Base-by-base conservation (phyloP, 1,140 invertebrate genomes). In the Mycetomoellerius zeteki region DNA sequence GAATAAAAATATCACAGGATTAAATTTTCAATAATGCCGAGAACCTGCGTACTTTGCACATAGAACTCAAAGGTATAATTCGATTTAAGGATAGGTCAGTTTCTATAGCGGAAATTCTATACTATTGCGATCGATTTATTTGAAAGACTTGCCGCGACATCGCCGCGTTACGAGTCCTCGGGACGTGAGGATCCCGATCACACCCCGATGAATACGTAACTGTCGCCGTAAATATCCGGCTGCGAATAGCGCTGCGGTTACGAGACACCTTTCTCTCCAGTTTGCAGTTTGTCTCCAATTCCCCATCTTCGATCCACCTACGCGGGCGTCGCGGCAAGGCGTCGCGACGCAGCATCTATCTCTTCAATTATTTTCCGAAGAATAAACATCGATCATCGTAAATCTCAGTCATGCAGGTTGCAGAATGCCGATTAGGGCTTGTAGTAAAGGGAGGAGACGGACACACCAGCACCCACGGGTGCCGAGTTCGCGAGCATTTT, bases 381-480 rank as follows among this genome's bases (percentile, higher is more conserved):
- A 43, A 71, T 71, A 56, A 81, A 81, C 64, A 56, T 21, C 50
- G 64, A 21, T 56, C 50, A 69, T 37, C 77, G 50, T 71, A 56
- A 81, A 58, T 43, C 78, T 43, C 50, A 24, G 6, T n/a, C 12
- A 8, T n/a, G 50, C n/a, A 27, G 52, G 21, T 64, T n/a, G 47
- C 52, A 71, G 65, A 56, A 52, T 56, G 8, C 4, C 19, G 10
- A 14, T 52, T 56, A 78, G 3, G 21, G 37, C 27, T 60, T 14
- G 75, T 16, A 24, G 16, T 3, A 50, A 43, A 27, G 47, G 5
- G 16, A 62, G 16, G 62, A 64, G 0, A 12, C 56, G 60, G 60
- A 8, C 60, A 24, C 19, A 19, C 8, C 27, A 12, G 64, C 64
- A 65, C 64, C 19, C 37, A 24, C 64, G 50, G 50, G 16, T 81